Evolutionary conservation across 1,140 invertebrate species (phyloP).

Genomic region (Nymphalis io): DNA sequence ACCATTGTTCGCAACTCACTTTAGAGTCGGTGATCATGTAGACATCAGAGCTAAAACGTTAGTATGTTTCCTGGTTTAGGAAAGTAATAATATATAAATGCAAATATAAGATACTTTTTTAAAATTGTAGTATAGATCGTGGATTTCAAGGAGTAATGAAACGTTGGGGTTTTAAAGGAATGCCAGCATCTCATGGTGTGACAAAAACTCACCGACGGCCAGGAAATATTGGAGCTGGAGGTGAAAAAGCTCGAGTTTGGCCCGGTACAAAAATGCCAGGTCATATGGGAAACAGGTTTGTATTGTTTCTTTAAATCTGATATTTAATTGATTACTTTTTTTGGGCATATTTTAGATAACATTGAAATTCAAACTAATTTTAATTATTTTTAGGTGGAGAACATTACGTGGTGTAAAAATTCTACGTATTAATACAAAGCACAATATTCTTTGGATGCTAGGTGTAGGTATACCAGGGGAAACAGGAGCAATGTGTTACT

Average conservation of each 20-base stretch:
- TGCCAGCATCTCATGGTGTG: constrained; percentile 94
- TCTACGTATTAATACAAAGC: constrained; percentile 94
- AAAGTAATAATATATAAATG: background rate
- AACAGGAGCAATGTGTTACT: constrained; percentile 88
- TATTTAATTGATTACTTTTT: background rate
- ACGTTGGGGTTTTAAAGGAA: constrained; percentile 96
- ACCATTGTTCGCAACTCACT: constrained; percentile 93
- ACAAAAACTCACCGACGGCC: constrained; percentile 97
- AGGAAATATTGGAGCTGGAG: constrained; percentile 94
- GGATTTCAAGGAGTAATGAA: constrained; percentile 99
- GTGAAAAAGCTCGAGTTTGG: constrained; percentile 92
- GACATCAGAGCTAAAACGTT: constrained; percentile 96
- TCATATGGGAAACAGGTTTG: constrained; percentile 93
- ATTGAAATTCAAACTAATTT: background rate
- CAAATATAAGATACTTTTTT: background rate
- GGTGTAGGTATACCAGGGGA: constrained; percentile 91
- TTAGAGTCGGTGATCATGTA: constrained; percentile 93
- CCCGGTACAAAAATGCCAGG: constrained; percentile 98
- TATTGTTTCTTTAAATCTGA: background rate
- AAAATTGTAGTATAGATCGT: constrained; percentile 87
- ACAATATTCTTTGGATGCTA: constrained; percentile 94
- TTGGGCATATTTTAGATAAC: background rate
- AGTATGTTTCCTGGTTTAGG: constrained; percentile 62
- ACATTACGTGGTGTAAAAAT: constrained; percentile 89
- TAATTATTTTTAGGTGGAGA: constrained; percentile 82